Evolutionary conservation across 2,797 vertebrate species (phyloP).

Genomic region (Fistularia tabacaria): DNA sequence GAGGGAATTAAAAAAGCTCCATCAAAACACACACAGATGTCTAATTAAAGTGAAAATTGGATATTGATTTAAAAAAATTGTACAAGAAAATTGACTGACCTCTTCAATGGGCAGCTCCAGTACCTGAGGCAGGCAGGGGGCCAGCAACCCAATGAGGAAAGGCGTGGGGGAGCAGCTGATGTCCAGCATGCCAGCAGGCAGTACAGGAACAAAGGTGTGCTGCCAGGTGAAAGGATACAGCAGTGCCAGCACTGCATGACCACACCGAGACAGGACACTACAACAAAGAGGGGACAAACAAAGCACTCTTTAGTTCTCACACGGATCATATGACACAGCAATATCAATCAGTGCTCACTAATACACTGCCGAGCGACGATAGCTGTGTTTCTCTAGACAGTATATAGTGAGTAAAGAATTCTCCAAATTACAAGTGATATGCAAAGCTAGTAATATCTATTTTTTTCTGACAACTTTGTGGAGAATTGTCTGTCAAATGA

Average conservation of each 20-base stretch:
- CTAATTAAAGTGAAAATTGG: too few species aligned
- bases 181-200: conserved; percentile 94
- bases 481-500: too few species aligned
- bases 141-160: conserved; percentile 91
- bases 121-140: conserved; percentile 86
- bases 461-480: too few species aligned
- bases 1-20: too few species aligned
- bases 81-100: conserved; percentile 68
- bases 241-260: conserved; percentile 86
- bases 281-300: background rate
- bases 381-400: too few species aligned
- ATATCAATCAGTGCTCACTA: conserved; percentile 1
- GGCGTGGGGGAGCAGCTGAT: conserved; percentile 97
- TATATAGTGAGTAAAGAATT: too few species aligned
- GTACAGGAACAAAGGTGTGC: conserved; percentile 94
- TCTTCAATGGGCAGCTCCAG: conserved; percentile 94
- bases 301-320: conserved; percentile 8
- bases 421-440: too few species aligned
- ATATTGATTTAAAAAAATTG: background rate
- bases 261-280: conserved; percentile 89
- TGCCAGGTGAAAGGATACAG: conserved; percentile 98
- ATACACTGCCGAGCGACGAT: too few species aligned
- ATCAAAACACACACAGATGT: too few species aligned
- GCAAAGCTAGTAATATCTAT: too few species aligned
- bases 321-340: conserved; percentile 9